Evolutionary conservation across 2,888 invertebrate species (phyloP).

Genomic region (Drosophila infuscata): DNA sequence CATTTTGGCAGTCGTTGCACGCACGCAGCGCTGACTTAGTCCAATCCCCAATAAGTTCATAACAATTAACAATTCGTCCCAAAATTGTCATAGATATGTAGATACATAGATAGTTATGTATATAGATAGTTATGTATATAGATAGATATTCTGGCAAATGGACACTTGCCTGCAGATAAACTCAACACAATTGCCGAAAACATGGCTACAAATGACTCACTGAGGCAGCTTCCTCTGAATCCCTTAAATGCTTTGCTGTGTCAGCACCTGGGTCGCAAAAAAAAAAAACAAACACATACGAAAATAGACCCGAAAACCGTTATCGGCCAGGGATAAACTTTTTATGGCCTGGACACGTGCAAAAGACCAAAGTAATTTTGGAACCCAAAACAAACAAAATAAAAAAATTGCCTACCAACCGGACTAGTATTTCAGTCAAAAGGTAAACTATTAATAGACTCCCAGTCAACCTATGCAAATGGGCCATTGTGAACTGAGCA

Average conservation of each 20-base stretch:
- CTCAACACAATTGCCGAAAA: constrained; percentile 55
- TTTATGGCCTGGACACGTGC: constrained; percentile 71
- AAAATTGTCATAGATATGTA: constrained; percentile 41
- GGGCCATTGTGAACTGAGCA: constrained; percentile 8
- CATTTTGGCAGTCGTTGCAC: constrained; percentile 55
- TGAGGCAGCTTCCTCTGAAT: constrained; percentile 17
- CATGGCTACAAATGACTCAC: constrained; percentile 44
- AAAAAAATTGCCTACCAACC: constrained; percentile 11
- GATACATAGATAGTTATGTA: neutral
- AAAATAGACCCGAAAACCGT: constrained; percentile 33
- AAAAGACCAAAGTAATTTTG: constrained; percentile 40
- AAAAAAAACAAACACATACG: neutral
- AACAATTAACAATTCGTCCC: constrained; percentile 66
- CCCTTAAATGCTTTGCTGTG: constrained; percentile 35
- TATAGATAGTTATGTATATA: neutral
- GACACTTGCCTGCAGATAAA: constrained; percentile 41
- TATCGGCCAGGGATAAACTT: constrained; percentile 38
- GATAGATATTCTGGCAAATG: constrained; percentile 5
- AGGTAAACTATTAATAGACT: constrained; percentile 38
- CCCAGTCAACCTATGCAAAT: constrained; percentile 12
- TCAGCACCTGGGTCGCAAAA: constrained; percentile 53
- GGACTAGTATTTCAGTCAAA: constrained; percentile 24
- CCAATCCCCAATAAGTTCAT: constrained; percentile 69
- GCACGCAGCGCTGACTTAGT: constrained; percentile 47
- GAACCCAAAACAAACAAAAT: neutral